Conservation (phyloP, 2,113 vertebrate genomes). For the Seriola aureovittata region DNA sequence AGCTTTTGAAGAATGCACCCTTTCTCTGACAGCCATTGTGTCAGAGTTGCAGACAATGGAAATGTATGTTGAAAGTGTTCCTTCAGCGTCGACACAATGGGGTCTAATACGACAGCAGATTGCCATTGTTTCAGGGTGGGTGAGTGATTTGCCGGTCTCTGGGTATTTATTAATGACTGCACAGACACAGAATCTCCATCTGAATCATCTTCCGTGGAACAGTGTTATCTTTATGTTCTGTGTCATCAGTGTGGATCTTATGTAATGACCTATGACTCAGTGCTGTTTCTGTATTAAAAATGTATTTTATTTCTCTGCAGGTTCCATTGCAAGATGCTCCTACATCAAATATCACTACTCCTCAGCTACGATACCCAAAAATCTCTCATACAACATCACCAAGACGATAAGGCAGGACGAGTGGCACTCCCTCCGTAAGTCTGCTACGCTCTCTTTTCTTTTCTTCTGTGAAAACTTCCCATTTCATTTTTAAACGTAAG, state of each 20-base stretch:
- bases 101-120: neutral
- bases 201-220: slow-evolving; percentile 7
- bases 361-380: slow-evolving; percentile 96
- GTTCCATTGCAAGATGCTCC: slow-evolving; percentile 90
- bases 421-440: slow-evolving; percentile 99
- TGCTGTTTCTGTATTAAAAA: neutral
- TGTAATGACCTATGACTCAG: slow-evolving; percentile 20
- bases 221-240: neutral
- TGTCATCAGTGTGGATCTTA: slow-evolving; percentile 6
- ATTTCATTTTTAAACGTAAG: neutral
- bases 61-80: slow-evolving; percentile 29
- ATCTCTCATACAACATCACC: slow-evolving; percentile 97
- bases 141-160: slow-evolving; percentile 11
- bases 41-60: slow-evolving; percentile 19
- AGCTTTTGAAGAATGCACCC: slow-evolving; percentile 29
- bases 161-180: slow-evolving; percentile 28
- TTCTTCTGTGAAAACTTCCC: neutral
- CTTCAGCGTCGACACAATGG: slow-evolving; percentile 5
- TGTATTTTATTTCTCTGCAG: slow-evolving; percentile 62
- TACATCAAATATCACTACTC: slow-evolving; percentile 99
- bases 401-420: slow-evolving; percentile 99
- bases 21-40: slow-evolving; percentile 36
- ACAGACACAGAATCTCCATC: slow-evolving; percentile 5
- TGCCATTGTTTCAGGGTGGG: slow-evolving; percentile 41
- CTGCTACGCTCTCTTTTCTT: neutral